Evolutionary conservation across 64 coral and sea anemone genomes (phyloP).

Genomic region (Astreopora myriophthalma): DNA sequence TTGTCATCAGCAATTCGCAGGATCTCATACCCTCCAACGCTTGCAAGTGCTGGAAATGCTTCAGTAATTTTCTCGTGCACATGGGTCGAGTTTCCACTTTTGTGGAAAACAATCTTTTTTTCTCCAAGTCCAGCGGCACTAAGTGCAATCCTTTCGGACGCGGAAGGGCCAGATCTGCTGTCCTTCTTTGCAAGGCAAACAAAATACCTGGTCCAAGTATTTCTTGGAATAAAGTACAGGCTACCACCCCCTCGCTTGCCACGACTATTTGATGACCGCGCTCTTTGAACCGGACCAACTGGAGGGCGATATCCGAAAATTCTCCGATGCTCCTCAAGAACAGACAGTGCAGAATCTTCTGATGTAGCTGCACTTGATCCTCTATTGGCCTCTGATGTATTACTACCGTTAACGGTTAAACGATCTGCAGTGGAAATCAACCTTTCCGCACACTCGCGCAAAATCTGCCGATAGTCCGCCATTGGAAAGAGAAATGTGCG

Average conservation of each 20-base stretch:
- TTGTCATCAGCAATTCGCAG: conserved; percentile 9
- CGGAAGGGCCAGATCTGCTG: not conserved
- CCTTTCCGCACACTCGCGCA: conserved; percentile 11
- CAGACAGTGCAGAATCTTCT: not conserved
- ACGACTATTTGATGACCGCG: not conserved
- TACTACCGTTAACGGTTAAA: not conserved
- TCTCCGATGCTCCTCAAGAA: conserved; percentile 3
- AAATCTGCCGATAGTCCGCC: conserved; percentile 17
- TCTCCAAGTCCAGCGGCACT: conserved; percentile 18
- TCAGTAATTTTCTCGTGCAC: conserved; percentile 49
- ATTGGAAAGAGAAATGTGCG: not conserved
- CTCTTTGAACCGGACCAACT: not conserved
- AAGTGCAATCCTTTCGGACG: conserved; percentile 7
- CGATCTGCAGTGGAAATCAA: conserved; percentile 26
- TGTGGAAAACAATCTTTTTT: conserved; percentile 37
- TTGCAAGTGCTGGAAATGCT: conserved; percentile 1
- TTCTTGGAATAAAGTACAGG: conserved; percentile 26
- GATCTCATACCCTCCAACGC: conserved; percentile 33
- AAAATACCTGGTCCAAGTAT: conserved; percentile 20
- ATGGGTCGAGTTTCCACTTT: conserved; percentile 13
- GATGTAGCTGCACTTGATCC: not conserved
- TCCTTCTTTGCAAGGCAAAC: conserved; percentile 21
- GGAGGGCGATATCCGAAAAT: conserved; percentile 1
- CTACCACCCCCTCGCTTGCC: not conserved
- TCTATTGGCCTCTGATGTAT: not conserved